Conservation (phyloP, 2,888 invertebrate species). For the Drosophila nigritarsus region DNA sequence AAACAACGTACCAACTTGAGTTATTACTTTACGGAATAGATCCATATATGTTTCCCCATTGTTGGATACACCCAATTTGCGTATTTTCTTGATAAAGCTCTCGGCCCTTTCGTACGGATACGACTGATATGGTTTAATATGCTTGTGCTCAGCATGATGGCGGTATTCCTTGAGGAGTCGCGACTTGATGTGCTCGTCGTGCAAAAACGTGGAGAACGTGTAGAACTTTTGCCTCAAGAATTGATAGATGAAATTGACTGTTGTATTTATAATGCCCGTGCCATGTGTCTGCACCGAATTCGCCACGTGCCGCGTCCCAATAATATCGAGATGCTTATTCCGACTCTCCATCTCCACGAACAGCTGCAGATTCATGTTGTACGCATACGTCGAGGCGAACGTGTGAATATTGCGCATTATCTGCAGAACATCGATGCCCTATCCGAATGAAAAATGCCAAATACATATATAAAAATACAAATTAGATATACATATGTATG, state of each 20-base stretch:
- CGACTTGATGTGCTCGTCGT: conserved; percentile 98
- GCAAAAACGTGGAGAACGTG: conserved; percentile 98
- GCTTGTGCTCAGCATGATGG: conserved; percentile 89
- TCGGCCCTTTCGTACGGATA: conserved; percentile 93
- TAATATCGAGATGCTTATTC: conserved; percentile 97
- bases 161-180: conserved; percentile 95
- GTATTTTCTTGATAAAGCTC: conserved; percentile 95
- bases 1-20: conserved; percentile 91
- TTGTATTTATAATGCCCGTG: conserved; percentile 97
- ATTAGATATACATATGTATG: neutral
- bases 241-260: conserved; percentile 96
- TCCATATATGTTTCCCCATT: conserved; percentile 96
- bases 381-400: conserved; percentile 96
- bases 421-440: conserved; percentile 97
- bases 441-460: conserved; percentile 17
- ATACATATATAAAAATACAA: neutral
- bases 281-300: conserved; percentile 99
- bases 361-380: conserved; percentile 98
- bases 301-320: conserved; percentile 97
- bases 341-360: conserved; percentile 96
- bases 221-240: conserved; percentile 96
- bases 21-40: conserved; percentile 95
- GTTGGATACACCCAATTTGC: conserved; percentile 92
- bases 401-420: conserved; percentile 98
- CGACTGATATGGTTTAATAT: conserved; percentile 66